phyloP scores from a whole-genome alignment of 2,888 invertebrate genomes.

The Tethea ocularis region DNA sequence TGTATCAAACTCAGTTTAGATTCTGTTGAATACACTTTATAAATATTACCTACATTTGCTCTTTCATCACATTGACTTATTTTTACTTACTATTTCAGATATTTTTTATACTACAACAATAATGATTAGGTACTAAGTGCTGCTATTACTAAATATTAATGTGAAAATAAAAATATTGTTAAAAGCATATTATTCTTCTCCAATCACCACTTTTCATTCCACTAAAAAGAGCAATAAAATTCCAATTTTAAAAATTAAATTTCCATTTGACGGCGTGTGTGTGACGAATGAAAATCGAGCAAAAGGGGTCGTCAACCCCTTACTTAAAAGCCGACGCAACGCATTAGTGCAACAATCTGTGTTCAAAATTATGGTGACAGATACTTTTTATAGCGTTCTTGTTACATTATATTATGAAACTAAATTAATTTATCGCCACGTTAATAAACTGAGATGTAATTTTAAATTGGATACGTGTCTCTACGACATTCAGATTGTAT shows the following conservation, averaged over 20 bases:
- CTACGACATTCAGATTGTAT: background rate
- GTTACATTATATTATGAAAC: slow-evolving; percentile 65
- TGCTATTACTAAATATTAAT: background rate
- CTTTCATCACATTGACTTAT: too few relatives aligned
- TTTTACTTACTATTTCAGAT: too few relatives aligned
- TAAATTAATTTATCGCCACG: slow-evolving; percentile 75
- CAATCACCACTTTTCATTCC: slow-evolving; percentile 49
- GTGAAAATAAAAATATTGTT: background rate
- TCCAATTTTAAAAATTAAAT: slow-evolving; percentile 79
- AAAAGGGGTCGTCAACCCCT: slow-evolving; percentile 74
- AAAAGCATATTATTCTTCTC: slow-evolving; percentile 12
- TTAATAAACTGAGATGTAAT: slow-evolving; percentile 63
- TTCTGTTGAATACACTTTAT: too few relatives aligned
- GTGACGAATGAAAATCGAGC: slow-evolving; percentile 75
- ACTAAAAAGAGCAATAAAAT: slow-evolving; percentile 67
- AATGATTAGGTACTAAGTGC: too few relatives aligned
- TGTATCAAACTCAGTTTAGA: too few relatives aligned
- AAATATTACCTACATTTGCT: too few relatives aligned
- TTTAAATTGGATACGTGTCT: slow-evolving; percentile 49
- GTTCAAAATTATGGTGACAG: slow-evolving; percentile 78
- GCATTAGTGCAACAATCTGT: slow-evolving; percentile 78
- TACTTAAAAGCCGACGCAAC: slow-evolving; percentile 61
- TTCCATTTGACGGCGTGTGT: slow-evolving; percentile 77
- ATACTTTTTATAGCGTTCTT: slow-evolving; percentile 69
- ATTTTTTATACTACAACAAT: too few relatives aligned